These are phyloP conservation scores for Ciona savignyi DNA, from an alignment of 23 tunicate genomes.

Conservation along the genomic window DNA sequence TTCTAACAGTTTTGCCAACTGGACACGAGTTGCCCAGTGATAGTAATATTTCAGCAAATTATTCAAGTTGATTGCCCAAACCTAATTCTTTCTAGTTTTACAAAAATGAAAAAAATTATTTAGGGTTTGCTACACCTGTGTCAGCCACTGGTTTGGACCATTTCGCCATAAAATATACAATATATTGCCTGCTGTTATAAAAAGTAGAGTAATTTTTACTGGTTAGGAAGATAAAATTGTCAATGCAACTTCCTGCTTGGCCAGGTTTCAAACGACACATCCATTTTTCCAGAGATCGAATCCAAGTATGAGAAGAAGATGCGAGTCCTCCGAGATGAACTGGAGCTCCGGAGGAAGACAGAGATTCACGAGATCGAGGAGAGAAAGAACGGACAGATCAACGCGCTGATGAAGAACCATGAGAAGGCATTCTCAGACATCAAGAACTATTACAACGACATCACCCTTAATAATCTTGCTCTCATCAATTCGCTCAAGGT, in stretches of 20 bases:
- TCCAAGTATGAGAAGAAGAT: slow-evolving; percentile 93
- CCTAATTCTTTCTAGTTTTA: too few species aligned
- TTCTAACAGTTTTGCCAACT: too few species aligned
- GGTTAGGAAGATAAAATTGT: background rate
- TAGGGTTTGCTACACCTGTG: too few species aligned
- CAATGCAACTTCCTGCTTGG: background rate
- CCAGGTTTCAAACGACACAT: background rate
- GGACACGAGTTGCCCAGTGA: too few species aligned
- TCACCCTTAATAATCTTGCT: slow-evolving; percentile 93
- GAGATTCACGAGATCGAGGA: slow-evolving; percentile 99
- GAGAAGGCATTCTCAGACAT: slow-evolving; percentile 95
- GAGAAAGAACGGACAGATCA: slow-evolving; percentile 94
- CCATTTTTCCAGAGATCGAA: slow-evolving; percentile 64
- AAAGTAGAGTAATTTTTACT: too few species aligned
- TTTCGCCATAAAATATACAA: too few species aligned
- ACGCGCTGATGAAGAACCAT: slow-evolving; percentile 91
- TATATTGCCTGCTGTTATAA: too few species aligned
- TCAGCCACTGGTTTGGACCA: too few species aligned
- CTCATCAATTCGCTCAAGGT: slow-evolving; percentile 92
- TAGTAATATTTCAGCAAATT: too few species aligned
- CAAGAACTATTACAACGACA: slow-evolving; percentile 98
- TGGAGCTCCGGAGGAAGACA: slow-evolving; percentile 83
- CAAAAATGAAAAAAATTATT: too few species aligned
- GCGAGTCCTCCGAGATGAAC: slow-evolving; percentile 85
- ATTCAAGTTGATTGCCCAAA: too few species aligned